Conservation (phyloP, 2,797 vertebrate genomes). For the Poeciliopsis presidionis region DNA sequence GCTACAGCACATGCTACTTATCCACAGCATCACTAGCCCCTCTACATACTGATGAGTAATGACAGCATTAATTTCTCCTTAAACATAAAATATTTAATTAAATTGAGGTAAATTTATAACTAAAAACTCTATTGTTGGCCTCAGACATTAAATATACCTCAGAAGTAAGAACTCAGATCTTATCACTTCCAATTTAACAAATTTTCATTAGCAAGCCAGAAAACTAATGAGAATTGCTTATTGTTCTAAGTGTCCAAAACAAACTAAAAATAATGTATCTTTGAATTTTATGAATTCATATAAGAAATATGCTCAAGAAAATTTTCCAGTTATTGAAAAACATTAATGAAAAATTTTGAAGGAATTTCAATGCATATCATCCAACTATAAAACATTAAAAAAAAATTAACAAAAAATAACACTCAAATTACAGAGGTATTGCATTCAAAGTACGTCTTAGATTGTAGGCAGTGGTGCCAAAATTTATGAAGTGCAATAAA, state of each 20-base stretch:
- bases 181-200: neutral
- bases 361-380: neutral
- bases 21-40: neutral
- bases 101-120: neutral
- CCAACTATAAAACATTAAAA: neutral
- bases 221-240: neutral
- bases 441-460: neutral
- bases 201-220: neutral
- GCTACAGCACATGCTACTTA: neutral
- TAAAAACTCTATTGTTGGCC: neutral
- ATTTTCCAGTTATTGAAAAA: neutral
- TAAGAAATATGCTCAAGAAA: neutral
- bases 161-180: neutral
- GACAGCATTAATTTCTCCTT: neutral
- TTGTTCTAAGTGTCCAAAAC: neutral
- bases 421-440: neutral
- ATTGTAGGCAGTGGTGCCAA: neutral
- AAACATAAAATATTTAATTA: neutral
- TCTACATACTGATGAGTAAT: neutral
- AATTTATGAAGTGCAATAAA: neutral
- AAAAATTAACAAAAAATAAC: neutral
- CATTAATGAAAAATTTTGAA: neutral
- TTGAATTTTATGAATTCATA: neutral
- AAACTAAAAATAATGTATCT: neutral
- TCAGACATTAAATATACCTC: neutral